Evolutionary conservation across 2,888 invertebrate genomes (phyloP).

Genomic region (Phaonia tiefii): DNA sequence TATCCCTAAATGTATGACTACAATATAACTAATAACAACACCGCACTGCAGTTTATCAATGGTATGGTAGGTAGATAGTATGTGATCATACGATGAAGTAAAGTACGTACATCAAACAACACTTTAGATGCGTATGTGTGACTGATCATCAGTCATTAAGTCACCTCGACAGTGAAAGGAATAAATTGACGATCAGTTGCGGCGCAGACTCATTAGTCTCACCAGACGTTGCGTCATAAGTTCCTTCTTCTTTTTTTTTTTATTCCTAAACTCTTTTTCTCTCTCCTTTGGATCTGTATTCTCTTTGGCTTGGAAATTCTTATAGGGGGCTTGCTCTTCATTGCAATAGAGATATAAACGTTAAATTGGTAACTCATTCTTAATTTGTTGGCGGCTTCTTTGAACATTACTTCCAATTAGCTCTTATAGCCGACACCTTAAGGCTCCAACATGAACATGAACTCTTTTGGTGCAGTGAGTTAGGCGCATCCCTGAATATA

Average conservation of each 20-base stretch:
- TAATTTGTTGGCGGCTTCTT: constrained; percentile 80
- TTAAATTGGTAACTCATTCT: constrained; percentile 75
- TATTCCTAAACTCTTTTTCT: constrained; percentile 33
- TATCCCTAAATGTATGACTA: constrained; percentile 13
- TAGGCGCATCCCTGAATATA: constrained; percentile 33
- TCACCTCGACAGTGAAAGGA: background rate
- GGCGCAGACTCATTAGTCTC: background rate
- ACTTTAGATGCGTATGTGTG: constrained; percentile 19
- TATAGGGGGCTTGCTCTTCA: constrained; percentile 34
- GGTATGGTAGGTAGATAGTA: background rate
- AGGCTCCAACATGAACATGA: constrained; percentile 69
- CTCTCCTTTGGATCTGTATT: constrained; percentile 71
- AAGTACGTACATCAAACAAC: background rate
- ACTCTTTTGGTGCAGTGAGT: constrained; percentile 34
- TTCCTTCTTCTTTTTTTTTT: background rate
- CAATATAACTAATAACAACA: constrained; percentile 35
- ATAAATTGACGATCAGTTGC: constrained; percentile 4
- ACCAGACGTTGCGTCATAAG: constrained; percentile 6
- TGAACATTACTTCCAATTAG: constrained; percentile 81
- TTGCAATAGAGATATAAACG: constrained; percentile 74
- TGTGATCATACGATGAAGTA: background rate
- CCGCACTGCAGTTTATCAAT: background rate
- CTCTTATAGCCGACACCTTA: constrained; percentile 80
- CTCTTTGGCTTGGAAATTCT: constrained; percentile 70
- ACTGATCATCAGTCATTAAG: constrained; percentile 57